Base-by-base conservation (phyloP, 2,888 invertebrate genomes). In the Parochlus steinenii region DNA sequence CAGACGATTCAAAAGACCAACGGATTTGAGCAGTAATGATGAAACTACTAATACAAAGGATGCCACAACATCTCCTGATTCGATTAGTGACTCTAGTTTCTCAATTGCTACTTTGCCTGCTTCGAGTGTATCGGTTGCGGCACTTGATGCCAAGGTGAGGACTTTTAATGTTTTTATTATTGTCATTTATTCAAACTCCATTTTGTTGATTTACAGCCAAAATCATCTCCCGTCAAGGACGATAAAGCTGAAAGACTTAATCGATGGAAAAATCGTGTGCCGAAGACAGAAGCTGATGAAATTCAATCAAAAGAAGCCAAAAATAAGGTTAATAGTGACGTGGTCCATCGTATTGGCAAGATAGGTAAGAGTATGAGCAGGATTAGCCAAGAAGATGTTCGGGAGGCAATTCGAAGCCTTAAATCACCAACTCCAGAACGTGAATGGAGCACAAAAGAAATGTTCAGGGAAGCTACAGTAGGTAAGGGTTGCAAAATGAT, bases 1-100 rank as follows among this genome's bases (percentile, higher is more conserved):
- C 1, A 66, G 86, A 39, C 63, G 87, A 26, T 85, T 83, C 47
- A 82, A 82, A 47, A 62, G 73, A 20, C 67, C 64, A 31, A 63
- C 70, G 10, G 71, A 74, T 46, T 58, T 63, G 6, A 67, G 65
- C 48, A 65, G 65, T 16, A 68, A 71, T 45, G 67, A 69, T 11
- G 55, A 63, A 2, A 62, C 63, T 2, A 51, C 53, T 12, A 51
- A 58, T 5, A 44, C 46, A 19, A 46, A 53, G 4, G 64, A 65
- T 46, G 62, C 63, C 2, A 51, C 53, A 16, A 50, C 58, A 5
- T 46, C 46, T 16, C 46, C 54, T 5, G 64, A 65, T 46, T 47
- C 65, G 6, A 17, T 64, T 64, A 53, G 55, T 65, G 3, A 55
- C 64, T 11, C 54, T 65, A 44, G 65, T 65, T 3, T 57, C 63